Evolutionary conservation across 1,140 invertebrate species (phyloP).

Genomic region (Geopemphigus sp.): DNA sequence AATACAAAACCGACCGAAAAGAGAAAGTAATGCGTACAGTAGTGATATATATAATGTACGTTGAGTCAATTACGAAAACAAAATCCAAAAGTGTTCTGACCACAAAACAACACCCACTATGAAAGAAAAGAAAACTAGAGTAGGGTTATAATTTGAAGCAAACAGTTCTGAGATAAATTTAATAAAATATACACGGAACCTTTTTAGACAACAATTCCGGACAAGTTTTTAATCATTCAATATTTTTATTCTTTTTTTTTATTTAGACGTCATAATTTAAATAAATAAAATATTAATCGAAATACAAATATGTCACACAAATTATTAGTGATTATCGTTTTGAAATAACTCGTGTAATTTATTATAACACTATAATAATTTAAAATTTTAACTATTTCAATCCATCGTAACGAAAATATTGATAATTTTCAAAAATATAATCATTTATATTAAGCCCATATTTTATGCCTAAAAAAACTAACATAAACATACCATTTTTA

Average conservation of each 20-base stretch:
- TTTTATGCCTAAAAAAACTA: background rate
- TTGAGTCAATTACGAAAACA: slow-evolving; percentile 3
- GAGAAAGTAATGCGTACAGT: slow-evolving; percentile 30
- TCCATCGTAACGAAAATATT: too few species aligned
- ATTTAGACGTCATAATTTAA: too few species aligned
- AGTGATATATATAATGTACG: background rate
- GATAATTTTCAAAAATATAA: background rate
- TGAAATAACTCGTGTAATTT: too few species aligned
- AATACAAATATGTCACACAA: too few species aligned
- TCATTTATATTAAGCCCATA: background rate
- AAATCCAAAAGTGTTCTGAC: slow-evolving; percentile 10
- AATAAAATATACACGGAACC: background rate
- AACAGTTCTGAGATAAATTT: background rate
- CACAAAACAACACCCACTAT: background rate
- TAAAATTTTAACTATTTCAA: too few species aligned
- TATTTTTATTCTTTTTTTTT: too few species aligned
- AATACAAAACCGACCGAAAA: slow-evolving; percentile 13
- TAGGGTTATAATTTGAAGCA: background rate
- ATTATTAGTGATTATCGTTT: too few species aligned
- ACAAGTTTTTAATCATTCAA: background rate
- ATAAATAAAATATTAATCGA: too few species aligned
- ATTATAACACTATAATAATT: too few species aligned
- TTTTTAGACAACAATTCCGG: background rate
- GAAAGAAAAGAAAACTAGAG: background rate
- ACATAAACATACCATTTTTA: background rate